Evolutionary conservation across 2,888 invertebrate species (phyloP).

Genomic region (Agonopterix subpropinquella): DNA sequence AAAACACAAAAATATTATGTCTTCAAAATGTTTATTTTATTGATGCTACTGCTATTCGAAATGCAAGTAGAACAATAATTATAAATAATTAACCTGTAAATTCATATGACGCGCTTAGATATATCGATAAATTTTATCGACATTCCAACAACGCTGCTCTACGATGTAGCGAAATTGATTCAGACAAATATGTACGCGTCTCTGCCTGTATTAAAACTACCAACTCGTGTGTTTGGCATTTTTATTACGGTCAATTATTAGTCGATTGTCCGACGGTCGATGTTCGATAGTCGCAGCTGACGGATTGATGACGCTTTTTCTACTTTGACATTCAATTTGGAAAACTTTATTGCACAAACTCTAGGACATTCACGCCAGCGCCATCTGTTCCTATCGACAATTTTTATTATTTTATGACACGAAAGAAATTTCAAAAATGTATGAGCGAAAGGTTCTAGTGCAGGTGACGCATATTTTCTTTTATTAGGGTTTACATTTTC

Average conservation of each 20-base stretch:
- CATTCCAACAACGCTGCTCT: neutral
- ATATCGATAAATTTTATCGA: neutral
- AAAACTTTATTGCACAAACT: neutral
- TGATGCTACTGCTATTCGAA: too few relatives aligned
- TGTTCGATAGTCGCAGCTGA: conserved; percentile 7
- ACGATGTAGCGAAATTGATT: conserved; percentile 16
- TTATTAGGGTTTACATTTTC: too few relatives aligned
- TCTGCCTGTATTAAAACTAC: neutral
- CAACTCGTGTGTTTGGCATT: conserved; percentile 4
- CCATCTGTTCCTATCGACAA: too few relatives aligned
- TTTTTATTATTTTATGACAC: neutral
- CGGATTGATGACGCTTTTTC: conserved; percentile 9
- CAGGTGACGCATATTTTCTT: too few relatives aligned
- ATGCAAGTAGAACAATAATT: too few relatives aligned
- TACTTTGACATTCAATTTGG: conserved; percentile 1
- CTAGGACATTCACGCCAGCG: too few relatives aligned
- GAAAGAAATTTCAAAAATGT: neutral
- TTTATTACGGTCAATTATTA: conserved; percentile 10
- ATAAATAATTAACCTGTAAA: too few relatives aligned
- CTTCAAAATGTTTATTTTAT: too few relatives aligned
- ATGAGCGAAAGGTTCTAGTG: too few relatives aligned
- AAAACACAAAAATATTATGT: too few relatives aligned
- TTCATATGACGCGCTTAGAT: too few relatives aligned
- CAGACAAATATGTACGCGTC: conserved; percentile 18
- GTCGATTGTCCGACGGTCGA: neutral